Base-by-base conservation (phyloP, 2,113 vertebrate species). In the Sorex araneus region DNA sequence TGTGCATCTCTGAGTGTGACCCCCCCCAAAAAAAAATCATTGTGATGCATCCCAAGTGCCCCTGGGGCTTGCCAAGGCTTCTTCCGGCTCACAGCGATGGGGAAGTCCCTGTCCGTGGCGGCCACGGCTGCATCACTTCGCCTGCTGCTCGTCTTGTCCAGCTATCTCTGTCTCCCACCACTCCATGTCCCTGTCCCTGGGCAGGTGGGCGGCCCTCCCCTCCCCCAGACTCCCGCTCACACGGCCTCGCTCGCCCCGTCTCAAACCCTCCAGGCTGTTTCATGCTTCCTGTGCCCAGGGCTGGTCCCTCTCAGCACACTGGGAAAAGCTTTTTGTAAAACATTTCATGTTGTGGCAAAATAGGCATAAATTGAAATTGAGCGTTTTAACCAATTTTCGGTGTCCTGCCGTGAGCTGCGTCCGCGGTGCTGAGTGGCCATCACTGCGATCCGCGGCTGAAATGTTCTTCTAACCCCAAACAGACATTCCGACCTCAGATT, bases 341-440 rank as follows among this genome's bases (percentile, higher is more conserved):
- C 30, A 21, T 77, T 66, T 79, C 64, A 75, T 91, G 40, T 69
- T 83, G 32, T 70, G 50, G 28, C 32, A n/a, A 87, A 86, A 73
- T 79, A 69, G 3, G 23, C 18, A 57, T 34, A 36, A 50, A 63
- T 57, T 64, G 47, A 66, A 82, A 69, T 47, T 63, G n/a, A 45
- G 21, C 34, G 13, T 67, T 90, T 85, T 66, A 57, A 18, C 23
- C 21, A 32, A 23, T 91, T 87, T 73, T 66, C 74, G 32, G 43
- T 8, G 10, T 54, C 70, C 43, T 45, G 69, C 15, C 32, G 18
- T 64, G 69, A 75, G 34, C 30, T 15, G 16, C 25, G 77, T 54
- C 40, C 15, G 27, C 25, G 10, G 3, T 64, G 69, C 70, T 43
- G 13, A 12, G 28, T 50, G 76, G 23, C 28, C 30, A 63, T 69